Evolutionary conservation across 2,113 vertebrate genomes (phyloP).

Genomic region (Prinia subflava): DNA sequence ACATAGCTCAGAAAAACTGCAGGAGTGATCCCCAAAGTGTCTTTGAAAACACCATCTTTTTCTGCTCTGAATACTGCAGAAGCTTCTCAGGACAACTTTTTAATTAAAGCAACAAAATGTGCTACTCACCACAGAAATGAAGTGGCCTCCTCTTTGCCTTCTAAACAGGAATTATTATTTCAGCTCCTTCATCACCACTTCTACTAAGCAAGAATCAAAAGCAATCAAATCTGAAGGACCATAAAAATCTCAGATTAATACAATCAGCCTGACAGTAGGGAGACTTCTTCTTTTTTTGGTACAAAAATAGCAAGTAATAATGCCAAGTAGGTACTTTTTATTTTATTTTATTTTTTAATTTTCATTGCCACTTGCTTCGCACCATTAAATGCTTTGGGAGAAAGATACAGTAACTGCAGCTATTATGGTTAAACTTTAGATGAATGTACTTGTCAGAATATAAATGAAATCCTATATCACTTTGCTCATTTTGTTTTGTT

Average conservation of each 20-base stretch:
- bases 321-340: not conserved
- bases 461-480: conserved; percentile 62
- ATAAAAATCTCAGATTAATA: conserved; percentile 55
- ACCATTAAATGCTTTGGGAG: conserved; percentile 37
- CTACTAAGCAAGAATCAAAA: conserved; percentile 45
- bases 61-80: not conserved
- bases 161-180: conserved; percentile 60
- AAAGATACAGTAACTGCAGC: conserved; percentile 8
- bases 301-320: not conserved
- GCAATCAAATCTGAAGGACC: conserved; percentile 66
- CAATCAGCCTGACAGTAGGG: conserved; percentile 35
- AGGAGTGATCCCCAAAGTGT: not conserved
- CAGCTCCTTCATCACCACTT: conserved; percentile 56
- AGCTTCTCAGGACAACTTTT: conserved; percentile 26
- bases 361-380: conserved; percentile 10
- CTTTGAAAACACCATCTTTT: not conserved
- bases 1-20: not conserved
- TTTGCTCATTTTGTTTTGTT: conserved; percentile 49
- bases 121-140: not conserved
- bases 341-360: not conserved
- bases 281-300: not conserved
- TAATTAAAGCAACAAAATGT: conserved; percentile 42
- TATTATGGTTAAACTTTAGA: conserved; percentile 41
- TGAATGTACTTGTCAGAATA: conserved; percentile 62
- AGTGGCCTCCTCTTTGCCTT: conserved; percentile 35